These are phyloP conservation scores for Trichonephila inaurata DNA, from an alignment of 1,140 invertebrate genomes.

Conservation along the genomic window DNA sequence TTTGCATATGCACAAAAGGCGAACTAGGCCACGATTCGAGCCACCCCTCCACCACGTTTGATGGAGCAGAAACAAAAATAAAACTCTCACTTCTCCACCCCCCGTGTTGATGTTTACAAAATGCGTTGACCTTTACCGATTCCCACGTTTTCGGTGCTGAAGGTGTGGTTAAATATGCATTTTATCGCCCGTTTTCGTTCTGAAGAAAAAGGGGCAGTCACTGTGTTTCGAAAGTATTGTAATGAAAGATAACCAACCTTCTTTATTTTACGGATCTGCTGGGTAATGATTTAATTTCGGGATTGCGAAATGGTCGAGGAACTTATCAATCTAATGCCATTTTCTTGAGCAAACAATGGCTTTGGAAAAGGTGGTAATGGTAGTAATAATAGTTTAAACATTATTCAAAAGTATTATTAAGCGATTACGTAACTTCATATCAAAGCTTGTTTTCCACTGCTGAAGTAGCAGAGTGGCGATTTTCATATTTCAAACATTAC, in stretches of 20 bases:
- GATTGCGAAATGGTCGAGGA: background rate
- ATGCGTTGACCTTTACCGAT: background rate
- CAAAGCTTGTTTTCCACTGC: no score
- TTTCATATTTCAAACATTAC: no score
- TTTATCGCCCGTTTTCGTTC: background rate
- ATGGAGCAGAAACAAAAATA: background rate
- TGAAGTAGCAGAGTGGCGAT: no score
- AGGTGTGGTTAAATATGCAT: slow-evolving; percentile 1
- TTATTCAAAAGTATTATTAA: no score
- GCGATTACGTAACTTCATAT: no score
- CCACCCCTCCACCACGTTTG: background rate
- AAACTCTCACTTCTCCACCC: background rate
- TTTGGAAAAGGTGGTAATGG: no score
- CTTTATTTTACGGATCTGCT: background rate
- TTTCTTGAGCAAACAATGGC: background rate
- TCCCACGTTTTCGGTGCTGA: background rate
- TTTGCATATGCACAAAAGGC: slow-evolving; percentile 25
- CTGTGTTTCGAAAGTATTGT: slow-evolving; percentile 9
- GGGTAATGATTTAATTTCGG: background rate
- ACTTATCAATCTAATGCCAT: background rate
- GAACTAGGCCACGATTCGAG: slow-evolving; percentile 3
- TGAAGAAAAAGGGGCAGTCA: background rate
- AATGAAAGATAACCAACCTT: slow-evolving; percentile 5
- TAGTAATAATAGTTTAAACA: no score
- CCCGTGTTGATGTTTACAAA: slow-evolving; percentile 21